Base-by-base conservation (phyloP, 2,113 vertebrate species). In the Merops nubicus region DNA sequence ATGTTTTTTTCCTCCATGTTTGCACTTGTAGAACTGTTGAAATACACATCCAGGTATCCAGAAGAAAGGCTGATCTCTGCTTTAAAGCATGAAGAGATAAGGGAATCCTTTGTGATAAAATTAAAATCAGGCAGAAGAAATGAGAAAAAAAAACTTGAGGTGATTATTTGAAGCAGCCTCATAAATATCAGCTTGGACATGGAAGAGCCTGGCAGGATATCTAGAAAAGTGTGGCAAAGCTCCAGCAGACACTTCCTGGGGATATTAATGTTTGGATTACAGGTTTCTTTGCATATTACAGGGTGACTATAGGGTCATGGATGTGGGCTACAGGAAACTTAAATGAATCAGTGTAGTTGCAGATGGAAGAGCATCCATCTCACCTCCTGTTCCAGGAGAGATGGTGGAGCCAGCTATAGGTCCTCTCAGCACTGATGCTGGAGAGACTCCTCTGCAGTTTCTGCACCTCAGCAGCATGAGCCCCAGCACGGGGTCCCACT, bases 401-500 rank as follows among this genome's bases (percentile, higher is more conserved):
- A 29, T 10, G 20, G 21, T 29, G 42, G 23, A 48, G 36, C 5
- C 60, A 88, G 20, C 36, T 69, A n/a, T 64, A 34, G 22, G 54
- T 40, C 84, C 43, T 38, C 2, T 4, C 47, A 62, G 31, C 34
- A 48, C 45, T 21, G 18, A 12, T 8, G 8, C 0, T 25, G 36
- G 19, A n/a, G 15, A 8, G 22, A 36, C 10, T 26, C 21, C 38
- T 42, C 26, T 15, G 57, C 3, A 4, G 22, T 38, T 23, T 8
- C 16, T n/a, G 45, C 25, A 13, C 3, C 15, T 38, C 31, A 54
- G 59, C 0, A 47, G 28, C 3, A 3, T 0, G 0, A 83, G 20
- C 56, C 45, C 23, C 2, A 2, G 31, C 29, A 67, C 1, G 1
- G 59, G 38, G 18, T 42, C 19, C 10, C 8, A 11, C 53, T 83